phyloP scores from a whole-genome alignment of 2,797 vertebrate species.

The Varecia variegata region DNA sequence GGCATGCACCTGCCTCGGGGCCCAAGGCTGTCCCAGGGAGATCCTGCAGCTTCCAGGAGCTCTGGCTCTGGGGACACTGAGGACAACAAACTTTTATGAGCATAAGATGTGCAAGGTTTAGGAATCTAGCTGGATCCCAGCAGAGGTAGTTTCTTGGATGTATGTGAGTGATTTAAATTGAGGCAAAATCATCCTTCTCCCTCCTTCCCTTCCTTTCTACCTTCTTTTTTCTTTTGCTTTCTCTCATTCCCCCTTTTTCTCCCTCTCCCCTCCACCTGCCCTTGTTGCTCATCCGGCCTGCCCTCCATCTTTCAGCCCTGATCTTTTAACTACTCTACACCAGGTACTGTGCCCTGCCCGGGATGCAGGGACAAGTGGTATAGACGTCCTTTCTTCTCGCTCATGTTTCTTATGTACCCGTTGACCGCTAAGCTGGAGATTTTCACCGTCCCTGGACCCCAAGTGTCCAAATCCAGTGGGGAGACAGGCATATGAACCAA shows the following conservation, averaged over 20 bases:
- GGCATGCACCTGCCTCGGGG: background rate
- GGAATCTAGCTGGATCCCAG: background rate
- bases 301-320: background rate
- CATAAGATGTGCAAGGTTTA: background rate
- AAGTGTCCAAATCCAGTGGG: background rate
- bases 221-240: background rate
- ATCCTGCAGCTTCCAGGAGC: background rate
- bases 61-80: background rate
- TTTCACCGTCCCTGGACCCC: background rate
- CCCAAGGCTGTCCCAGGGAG: background rate
- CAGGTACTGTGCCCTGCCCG: fast-evolving
- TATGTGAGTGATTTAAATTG: fast-evolving
- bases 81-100: background rate
- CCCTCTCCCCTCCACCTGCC: background rate
- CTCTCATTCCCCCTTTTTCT: background rate
- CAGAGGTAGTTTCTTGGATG: background rate
- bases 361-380: background rate
- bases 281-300: background rate
- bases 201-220: background rate
- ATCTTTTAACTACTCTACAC: background rate
- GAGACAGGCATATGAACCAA: background rate
- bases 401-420: too few relatives aligned
- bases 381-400: background rate
- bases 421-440: background rate
- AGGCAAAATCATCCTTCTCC: background rate